These are phyloP conservation scores for Sterna hirundo DNA, from an alignment of 2,113 vertebrate genomes.

Conservation along the genomic window DNA sequence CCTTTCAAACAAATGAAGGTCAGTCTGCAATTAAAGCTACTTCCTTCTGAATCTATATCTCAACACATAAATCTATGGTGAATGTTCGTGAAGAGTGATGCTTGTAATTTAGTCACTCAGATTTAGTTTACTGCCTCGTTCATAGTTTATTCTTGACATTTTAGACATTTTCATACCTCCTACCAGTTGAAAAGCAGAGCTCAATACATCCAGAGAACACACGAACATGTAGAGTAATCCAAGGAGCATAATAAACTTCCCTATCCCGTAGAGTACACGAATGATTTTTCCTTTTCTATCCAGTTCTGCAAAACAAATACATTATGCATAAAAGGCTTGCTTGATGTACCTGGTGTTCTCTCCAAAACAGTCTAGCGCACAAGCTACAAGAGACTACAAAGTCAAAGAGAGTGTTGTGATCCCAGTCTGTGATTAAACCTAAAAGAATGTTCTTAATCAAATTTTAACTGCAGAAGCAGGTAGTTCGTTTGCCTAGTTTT, in stretches of 20 bases:
- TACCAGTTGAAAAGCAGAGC: conserved; percentile 94
- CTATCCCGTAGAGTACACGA: conserved; percentile 74
- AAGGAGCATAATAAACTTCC: conserved; percentile 81
- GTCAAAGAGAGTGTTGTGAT: background rate
- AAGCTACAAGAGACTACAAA: background rate
- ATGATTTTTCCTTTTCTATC: conserved; percentile 83
- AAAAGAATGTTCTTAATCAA: conserved; percentile 27
- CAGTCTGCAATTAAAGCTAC: background rate
- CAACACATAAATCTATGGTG: background rate
- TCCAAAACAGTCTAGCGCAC: background rate
- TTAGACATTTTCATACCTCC: conserved; percentile 81
- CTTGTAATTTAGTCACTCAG: background rate
- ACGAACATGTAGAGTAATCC: conserved; percentile 93
- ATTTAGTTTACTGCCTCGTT: background rate
- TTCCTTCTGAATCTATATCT: background rate
- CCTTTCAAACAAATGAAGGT: background rate
- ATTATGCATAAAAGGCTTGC: background rate
- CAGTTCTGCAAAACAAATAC: conserved; percentile 79
- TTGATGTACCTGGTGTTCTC: background rate
- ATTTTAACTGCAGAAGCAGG: conserved; percentile 17
- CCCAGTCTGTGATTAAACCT: conserved; percentile 8
- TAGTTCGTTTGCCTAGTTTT: background rate
- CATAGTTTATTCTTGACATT: background rate
- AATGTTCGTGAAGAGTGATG: background rate
- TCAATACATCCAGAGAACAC: conserved; percentile 93